Evolutionary conservation across 23 tunicate genomes (phyloP).

Genomic region (Styela plicata): DNA sequence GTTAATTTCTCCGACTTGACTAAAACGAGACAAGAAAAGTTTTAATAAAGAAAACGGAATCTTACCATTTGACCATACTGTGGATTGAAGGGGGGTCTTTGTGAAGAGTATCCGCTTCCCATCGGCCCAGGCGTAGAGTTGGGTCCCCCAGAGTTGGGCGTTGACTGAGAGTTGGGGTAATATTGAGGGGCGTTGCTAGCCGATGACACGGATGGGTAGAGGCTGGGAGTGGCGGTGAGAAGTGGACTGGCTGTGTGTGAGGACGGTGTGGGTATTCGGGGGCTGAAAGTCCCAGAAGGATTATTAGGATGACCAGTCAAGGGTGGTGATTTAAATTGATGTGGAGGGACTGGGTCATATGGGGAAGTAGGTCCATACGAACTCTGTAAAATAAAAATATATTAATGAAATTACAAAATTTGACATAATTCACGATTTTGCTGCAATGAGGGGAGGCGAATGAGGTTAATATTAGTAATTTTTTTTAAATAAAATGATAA

Average conservation of each 20-base stretch:
- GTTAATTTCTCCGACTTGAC: too few relatives aligned
- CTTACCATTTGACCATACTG: neutral
- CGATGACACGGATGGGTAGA: constrained; percentile 28
- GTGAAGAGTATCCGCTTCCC: neutral
- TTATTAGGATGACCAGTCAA: constrained; percentile 14
- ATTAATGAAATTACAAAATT: too few relatives aligned
- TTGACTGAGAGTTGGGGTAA: constrained; percentile 18
- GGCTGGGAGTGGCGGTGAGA: constrained; percentile 20
- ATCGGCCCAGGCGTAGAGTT: constrained; percentile 1
- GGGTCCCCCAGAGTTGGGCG: constrained; percentile 8
- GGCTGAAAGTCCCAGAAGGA: constrained; percentile 8
- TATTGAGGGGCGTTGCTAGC: constrained; percentile 16
- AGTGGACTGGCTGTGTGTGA: constrained; percentile 8
- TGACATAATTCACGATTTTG: too few relatives aligned
- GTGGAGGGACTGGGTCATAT: constrained; percentile 9
- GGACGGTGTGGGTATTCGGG: constrained; percentile 25
- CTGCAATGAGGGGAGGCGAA: too few relatives aligned
- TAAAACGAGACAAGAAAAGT: too few relatives aligned
- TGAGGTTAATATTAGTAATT: too few relatives aligned
- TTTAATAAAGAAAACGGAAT: too few relatives aligned
- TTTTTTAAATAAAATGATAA: too few relatives aligned
- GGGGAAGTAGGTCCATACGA: constrained; percentile 27
- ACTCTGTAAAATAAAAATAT: constrained; percentile 19
- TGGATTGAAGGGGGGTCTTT: neutral
- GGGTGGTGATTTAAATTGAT: constrained; percentile 26